phyloP scores from a whole-genome alignment of 2,888 invertebrate genomes.

The Cacoxenus indagator region DNA sequence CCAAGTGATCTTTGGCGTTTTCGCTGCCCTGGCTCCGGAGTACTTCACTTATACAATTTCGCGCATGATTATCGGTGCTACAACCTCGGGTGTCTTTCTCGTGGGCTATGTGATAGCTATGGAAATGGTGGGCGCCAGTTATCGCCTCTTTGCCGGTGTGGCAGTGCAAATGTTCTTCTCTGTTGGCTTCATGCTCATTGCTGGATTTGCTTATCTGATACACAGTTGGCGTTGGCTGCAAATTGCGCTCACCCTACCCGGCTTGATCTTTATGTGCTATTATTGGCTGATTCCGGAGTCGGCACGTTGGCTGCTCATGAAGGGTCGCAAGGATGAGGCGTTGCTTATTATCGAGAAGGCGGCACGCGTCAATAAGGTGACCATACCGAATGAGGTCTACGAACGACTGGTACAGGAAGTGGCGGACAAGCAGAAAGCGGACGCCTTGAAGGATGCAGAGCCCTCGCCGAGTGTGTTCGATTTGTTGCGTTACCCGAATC shows the following conservation, averaged over 20 bases:
- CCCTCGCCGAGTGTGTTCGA: constrained; percentile 73
- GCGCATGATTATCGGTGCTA: constrained; percentile 79
- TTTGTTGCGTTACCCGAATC: constrained; percentile 76
- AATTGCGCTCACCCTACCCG: constrained; percentile 79
- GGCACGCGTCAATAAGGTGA: constrained; percentile 77
- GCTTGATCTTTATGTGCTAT: constrained; percentile 77
- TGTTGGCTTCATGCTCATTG: constrained; percentile 79
- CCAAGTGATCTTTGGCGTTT: constrained; percentile 77
- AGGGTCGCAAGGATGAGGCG: constrained; percentile 77
- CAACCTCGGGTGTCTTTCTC: constrained; percentile 83
- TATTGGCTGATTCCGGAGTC: constrained; percentile 85
- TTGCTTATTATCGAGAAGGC: constrained; percentile 76
- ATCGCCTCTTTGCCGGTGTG: constrained; percentile 79
- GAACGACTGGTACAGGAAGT: constrained; percentile 73
- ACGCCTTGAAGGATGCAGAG: constrained; percentile 54
- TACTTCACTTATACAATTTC: constrained; percentile 78
- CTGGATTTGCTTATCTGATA: constrained; percentile 78
- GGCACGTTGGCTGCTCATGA: constrained; percentile 79
- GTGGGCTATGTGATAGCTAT: constrained; percentile 84
- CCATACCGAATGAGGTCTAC: constrained; percentile 74
- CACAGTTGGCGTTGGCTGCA: constrained; percentile 80
- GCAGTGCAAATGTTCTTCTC: constrained; percentile 83
- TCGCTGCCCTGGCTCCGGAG: constrained; percentile 78
- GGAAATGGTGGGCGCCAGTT: constrained; percentile 81
- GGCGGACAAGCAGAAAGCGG: constrained; percentile 53